These are phyloP conservation scores for Turnix velox DNA, from an alignment of 2,113 vertebrate genomes.

Conservation along the genomic window DNA sequence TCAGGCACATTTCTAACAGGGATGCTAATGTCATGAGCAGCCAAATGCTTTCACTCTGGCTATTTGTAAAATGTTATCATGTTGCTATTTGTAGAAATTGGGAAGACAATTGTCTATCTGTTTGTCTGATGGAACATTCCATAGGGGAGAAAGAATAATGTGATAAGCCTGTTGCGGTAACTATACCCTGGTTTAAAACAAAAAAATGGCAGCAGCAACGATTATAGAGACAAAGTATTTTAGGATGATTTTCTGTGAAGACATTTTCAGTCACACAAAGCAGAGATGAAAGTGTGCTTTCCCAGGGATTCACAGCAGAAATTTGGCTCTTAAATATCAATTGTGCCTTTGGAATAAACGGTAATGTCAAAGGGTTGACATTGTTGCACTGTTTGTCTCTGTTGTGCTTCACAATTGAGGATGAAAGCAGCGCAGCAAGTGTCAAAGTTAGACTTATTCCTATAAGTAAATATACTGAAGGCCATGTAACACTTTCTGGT, in stretches of 20 bases:
- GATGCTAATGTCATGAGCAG: neutral
- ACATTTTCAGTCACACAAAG: neutral
- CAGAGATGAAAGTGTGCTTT: neutral
- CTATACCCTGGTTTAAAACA: neutral
- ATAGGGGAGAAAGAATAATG: neutral
- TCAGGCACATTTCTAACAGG: neutral
- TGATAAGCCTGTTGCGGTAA: neutral
- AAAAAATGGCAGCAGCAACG: neutral
- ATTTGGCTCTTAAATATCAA: neutral
- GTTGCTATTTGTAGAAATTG: neutral
- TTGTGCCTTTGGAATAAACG: neutral
- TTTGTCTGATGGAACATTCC: neutral
- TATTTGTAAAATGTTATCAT: neutral
- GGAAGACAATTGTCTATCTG: neutral
- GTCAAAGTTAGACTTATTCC: neutral
- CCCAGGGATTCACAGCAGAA: neutral
- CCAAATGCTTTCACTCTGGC: neutral
- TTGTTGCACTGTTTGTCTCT: neutral
- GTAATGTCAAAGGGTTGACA: too few relatives aligned
- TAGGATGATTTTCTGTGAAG: neutral
- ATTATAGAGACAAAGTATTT: neutral
- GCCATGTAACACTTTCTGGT: neutral
- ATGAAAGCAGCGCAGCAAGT: neutral
- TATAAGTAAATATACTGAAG: neutral
- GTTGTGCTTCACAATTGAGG: neutral